phyloP scores from a whole-genome alignment of 2,797 vertebrate species.

The Cossypha dichroa region DNA sequence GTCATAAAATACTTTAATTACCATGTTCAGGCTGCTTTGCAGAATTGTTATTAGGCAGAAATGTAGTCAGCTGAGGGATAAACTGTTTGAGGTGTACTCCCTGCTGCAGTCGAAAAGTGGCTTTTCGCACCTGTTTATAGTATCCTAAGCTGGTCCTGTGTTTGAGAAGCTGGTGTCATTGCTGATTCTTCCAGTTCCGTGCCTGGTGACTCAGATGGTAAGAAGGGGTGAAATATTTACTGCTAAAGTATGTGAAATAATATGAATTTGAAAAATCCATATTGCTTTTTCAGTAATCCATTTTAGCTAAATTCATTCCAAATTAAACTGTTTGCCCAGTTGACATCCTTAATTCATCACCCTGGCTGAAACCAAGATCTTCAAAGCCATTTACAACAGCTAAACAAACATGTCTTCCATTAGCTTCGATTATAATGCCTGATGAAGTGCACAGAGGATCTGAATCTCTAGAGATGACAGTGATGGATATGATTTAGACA shows the following conservation, averaged over 20 bases:
- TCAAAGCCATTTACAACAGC: constrained; percentile 10
- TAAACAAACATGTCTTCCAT: constrained; percentile 6
- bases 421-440: background rate
- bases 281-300: background rate
- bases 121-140: background rate
- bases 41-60: background rate
- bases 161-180: background rate
- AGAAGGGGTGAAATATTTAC: background rate
- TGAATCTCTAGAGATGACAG: background rate
- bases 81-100: background rate
- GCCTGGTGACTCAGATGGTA: background rate
- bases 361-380: background rate
- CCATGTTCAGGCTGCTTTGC: background rate
- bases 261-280: background rate
- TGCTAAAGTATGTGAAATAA: background rate
- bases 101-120: background rate
- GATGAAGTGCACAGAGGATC: background rate
- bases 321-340: constrained; percentile 20
- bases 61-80: background rate
- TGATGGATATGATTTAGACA: background rate
- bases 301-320: constrained; percentile 16
- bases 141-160: background rate
- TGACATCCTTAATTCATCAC: constrained; percentile 22
- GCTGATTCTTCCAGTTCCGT: background rate
- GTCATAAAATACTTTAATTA: background rate